Percentiles rank a stretch among this genome's conserved stretches.
These are phyloP conservation scores for Piaya cayana DNA, from an alignment of 2,113 vertebrate species.

Conservation along the genomic window DNA sequence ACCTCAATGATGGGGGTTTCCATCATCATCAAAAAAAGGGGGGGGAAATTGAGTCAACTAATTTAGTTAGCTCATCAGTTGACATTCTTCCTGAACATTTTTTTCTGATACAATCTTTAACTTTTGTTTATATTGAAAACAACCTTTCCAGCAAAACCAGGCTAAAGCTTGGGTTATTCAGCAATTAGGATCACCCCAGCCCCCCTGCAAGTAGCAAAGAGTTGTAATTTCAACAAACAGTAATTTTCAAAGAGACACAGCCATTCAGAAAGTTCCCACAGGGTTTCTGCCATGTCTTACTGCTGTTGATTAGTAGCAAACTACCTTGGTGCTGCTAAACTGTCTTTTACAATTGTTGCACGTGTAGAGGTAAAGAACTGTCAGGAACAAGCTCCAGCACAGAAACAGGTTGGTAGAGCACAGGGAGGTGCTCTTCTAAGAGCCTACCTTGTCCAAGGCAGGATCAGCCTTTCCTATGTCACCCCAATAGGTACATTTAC, in stretches of 20 bases:
- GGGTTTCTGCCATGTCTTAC: neutral
- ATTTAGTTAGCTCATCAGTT: neutral
- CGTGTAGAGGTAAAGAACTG: neutral
- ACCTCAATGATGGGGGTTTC: neutral
- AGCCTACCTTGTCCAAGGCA: neutral
- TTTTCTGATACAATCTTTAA: neutral
- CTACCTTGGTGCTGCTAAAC: neutral
- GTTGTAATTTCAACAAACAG: neutral
- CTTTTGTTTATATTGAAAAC: neutral
- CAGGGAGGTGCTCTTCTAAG: neutral
- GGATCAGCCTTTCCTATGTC: neutral
- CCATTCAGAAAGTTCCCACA: neutral
- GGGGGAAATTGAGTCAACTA: neutral
- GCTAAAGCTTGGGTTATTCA: neutral
- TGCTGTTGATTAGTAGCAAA: neutral
- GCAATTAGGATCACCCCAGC: neutral
- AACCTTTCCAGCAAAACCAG: neutral
- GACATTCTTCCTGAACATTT: neutral
- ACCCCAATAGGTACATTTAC: accelerated
- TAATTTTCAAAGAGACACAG: neutral
- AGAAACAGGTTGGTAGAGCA: neutral
- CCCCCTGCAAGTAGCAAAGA: neutral
- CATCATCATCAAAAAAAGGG: neutral
- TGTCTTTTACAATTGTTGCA: neutral
- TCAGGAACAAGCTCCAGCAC: neutral